Base-by-base conservation (phyloP, 2,888 invertebrate species). In the Portevinia maculata region DNA sequence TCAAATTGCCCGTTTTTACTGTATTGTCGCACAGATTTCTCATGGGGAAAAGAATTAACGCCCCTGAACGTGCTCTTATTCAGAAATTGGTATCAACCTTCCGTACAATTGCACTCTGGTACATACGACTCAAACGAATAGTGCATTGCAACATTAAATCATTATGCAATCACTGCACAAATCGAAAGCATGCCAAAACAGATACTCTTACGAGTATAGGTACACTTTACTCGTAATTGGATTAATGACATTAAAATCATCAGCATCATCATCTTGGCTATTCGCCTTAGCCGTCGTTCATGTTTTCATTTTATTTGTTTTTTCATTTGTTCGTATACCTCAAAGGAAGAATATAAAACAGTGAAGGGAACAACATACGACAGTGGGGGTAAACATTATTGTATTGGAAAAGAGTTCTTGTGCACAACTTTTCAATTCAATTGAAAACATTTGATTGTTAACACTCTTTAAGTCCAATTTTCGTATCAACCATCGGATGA, bases 171-270 rank as follows among this genome's bases (percentile, higher is more conserved):
- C 59, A 11, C 15, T 64, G 34, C 67, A 57, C 64, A 62, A 69
- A 44, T 52, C 9, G 44, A 59, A 70, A 53, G 34, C 28, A 50
- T 75, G 39, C 74, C 73, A 73, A 57, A 21, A 28, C 15, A 41
- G 17, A 15, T 57, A 21, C 17, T 15, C 4, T 7, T 32, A 21
- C 39, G 13, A 11, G 7, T 21, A 62, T 39, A 37, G n/a, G 39
- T 55, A n/a, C 41, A 41, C 57, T 50, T 75, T 41, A n/a, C n/a
- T n/a, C n/a, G n/a, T n/a, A 62, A 81, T 81, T 81, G 57, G 64
- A 70, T 81, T 81, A 75, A 81, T 81, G 55, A 64, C 57, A 69
- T 75, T 75, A 79, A 39, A 79, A 69, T 64, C 74, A 69, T 79
- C 60, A 62, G 57, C 62, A 62, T 62, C 37, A 55, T 73, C 37